These are phyloP conservation scores for Fregata magnificens DNA, from an alignment of 2,113 vertebrate genomes.

Conservation along the genomic window DNA sequence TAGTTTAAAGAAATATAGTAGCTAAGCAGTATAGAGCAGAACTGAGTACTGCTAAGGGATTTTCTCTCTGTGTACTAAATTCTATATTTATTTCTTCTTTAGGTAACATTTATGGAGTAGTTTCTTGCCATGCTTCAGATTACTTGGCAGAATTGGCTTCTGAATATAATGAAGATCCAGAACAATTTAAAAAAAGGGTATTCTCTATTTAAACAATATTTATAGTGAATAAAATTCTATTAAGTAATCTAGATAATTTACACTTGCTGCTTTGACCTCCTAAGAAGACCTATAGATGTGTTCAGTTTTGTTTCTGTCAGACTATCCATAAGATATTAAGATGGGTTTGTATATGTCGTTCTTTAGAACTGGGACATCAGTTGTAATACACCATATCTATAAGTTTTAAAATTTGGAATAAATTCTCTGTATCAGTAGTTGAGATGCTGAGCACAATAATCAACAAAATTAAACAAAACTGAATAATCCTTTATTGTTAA, in stretches of 20 bases:
- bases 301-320: not conserved
- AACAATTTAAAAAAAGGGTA: slow-evolving; percentile 74
- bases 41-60: not conserved
- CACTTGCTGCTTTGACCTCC: not conserved
- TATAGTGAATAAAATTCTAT: not conserved
- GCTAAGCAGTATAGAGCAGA: not conserved
- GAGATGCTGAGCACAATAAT: not conserved
- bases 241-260: not conserved
- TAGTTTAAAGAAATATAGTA: not conserved
- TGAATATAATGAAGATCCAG: slow-evolving; percentile 62
- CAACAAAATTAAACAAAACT: not conserved
- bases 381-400: not conserved
- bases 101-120: slow-evolving; percentile 25
- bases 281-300: not conserved
- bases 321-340: not conserved
- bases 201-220: not conserved
- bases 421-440: not conserved
- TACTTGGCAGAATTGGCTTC: slow-evolving; percentile 37
- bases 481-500: not conserved
- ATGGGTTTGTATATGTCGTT: not conserved
- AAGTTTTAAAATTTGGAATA: not conserved
- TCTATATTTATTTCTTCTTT: not conserved
- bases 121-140: slow-evolving; percentile 46
- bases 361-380: not conserved
- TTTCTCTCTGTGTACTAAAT: not conserved